These are phyloP conservation scores for Watsonalla cultraria DNA, from an alignment of 2,888 invertebrate species.

Conservation along the genomic window DNA sequence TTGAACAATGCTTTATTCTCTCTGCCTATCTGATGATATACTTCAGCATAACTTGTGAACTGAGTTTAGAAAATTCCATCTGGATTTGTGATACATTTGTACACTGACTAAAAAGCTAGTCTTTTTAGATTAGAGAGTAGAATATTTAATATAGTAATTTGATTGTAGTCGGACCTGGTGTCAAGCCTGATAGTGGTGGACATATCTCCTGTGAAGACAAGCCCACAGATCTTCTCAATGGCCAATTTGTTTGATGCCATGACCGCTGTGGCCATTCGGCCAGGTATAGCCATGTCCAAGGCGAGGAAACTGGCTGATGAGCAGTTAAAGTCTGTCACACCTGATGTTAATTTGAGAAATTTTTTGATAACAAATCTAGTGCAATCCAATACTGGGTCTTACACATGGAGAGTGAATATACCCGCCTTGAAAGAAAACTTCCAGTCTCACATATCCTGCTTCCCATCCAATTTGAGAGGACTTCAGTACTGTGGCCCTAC, in stretches of 20 bases:
- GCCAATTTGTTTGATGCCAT: conserved; percentile 83
- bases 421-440: conserved; percentile 84
- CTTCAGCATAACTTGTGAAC: no score
- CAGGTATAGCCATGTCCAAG: conserved; percentile 81
- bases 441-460: conserved; percentile 78
- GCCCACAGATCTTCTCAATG: conserved; percentile 81
- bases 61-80: no score
- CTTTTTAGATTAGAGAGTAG: not conserved
- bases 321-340: conserved; percentile 79
- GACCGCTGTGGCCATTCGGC: conserved; percentile 78
- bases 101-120: not conserved
- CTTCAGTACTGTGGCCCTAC: conserved; percentile 83
- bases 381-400: conserved; percentile 80
- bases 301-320: conserved; percentile 82
- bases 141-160: conserved; percentile 3
- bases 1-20: no score
- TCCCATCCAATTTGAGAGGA: conserved; percentile 77
- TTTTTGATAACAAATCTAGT: conserved; percentile 93
- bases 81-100: no score
- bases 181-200: conserved; percentile 85
- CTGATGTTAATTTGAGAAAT: conserved; percentile 80
- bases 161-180: conserved; percentile 78
- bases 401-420: conserved; percentile 90
- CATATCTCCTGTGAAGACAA: conserved; percentile 82
- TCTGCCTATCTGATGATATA: no score